Evolutionary conservation across 2,797 vertebrate species (phyloP).

Genomic region (Melanotaenia trifasciata): DNA sequence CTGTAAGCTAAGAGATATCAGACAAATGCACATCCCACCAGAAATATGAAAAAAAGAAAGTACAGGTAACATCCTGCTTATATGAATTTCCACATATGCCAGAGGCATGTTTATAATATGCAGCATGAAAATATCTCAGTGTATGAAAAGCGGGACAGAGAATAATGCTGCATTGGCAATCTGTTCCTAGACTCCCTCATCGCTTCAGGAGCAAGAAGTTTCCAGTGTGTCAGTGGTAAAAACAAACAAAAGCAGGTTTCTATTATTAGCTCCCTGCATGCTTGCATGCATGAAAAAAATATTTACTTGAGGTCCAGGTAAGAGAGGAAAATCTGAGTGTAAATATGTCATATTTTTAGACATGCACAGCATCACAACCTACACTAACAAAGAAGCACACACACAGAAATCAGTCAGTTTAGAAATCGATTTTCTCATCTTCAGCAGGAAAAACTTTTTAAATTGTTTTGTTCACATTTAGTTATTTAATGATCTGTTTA

Average conservation of each 20-base stretch:
- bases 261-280: constrained; percentile 52
- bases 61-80: constrained; percentile 29
- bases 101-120: constrained; percentile 50
- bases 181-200: constrained; percentile 44
- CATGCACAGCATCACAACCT: neutral
- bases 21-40: constrained; percentile 21
- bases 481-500: too few relatives aligned
- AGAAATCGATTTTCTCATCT: neutral
- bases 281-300: constrained; percentile 49
- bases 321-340: constrained; percentile 17
- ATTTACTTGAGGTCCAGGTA: constrained; percentile 35
- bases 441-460: neutral
- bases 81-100: constrained; percentile 50
- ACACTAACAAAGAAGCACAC: neutral
- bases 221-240: constrained; percentile 42
- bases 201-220: constrained; percentile 38
- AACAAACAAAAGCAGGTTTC: constrained; percentile 35
- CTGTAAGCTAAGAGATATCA: constrained; percentile 18
- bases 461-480: neutral
- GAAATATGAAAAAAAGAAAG: constrained; percentile 39
- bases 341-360: constrained; percentile 28
- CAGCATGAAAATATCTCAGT: constrained; percentile 61
- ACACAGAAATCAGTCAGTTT: neutral
- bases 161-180: constrained; percentile 66
- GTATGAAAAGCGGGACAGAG: constrained; percentile 61